A percentile compares a stretch with the other conserved stretches of the same genome.
phyloP scores from a whole-genome alignment of 2,888 invertebrate genomes.

The Pheosia gnoma region DNA sequence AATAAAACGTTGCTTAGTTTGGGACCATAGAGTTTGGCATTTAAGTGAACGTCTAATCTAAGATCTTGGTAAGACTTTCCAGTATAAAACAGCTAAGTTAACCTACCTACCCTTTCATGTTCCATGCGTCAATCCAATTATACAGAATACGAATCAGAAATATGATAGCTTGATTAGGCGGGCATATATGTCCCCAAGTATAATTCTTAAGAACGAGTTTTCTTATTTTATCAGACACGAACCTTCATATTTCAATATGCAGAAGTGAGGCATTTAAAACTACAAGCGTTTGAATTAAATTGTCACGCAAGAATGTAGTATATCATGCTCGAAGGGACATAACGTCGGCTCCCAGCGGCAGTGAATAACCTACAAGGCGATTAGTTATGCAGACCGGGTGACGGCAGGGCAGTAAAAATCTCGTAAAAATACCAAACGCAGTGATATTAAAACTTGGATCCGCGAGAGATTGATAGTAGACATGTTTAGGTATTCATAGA shows the following conservation, averaged over 20 bases:
- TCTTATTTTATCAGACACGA: conserved; percentile 3
- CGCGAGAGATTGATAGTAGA: background rate
- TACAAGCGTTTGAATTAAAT: background rate
- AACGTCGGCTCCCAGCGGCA: conserved; percentile 11
- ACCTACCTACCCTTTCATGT: too few species aligned
- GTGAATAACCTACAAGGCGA: conserved; percentile 32
- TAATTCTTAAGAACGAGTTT: too few species aligned
- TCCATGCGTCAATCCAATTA: too few species aligned
- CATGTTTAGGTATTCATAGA: background rate
- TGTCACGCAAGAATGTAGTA: background rate
- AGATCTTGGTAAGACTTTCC: too few species aligned
- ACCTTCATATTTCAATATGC: conserved; percentile 5
- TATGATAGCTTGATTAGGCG: too few species aligned
- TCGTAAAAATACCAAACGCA: conserved; percentile 55
- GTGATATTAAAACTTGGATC: conserved; percentile 40
- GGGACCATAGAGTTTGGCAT: too few species aligned
- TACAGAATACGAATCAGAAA: too few species aligned
- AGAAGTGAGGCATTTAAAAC: conserved; percentile 3
- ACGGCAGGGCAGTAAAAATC: conserved; percentile 49
- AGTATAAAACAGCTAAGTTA: too few species aligned
- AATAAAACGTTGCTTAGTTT: too few species aligned
- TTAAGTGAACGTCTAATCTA: too few species aligned
- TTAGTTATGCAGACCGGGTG: conserved; percentile 46
- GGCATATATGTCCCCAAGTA: too few species aligned
- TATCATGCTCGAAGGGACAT: background rate